Evolutionary conservation across 2,113 vertebrate species (phyloP).

Genomic region (Carassius carassius): DNA sequence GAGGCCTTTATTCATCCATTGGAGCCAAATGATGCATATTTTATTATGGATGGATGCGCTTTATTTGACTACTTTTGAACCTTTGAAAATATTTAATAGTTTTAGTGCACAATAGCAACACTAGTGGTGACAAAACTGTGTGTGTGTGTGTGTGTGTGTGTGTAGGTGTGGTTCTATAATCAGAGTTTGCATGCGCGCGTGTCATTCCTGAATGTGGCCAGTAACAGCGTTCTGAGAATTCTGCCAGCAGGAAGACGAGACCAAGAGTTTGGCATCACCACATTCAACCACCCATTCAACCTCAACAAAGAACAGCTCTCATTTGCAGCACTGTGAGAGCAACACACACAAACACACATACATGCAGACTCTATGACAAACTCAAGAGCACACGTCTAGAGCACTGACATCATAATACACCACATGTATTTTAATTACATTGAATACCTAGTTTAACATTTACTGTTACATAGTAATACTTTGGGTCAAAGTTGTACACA

Average conservation of each 20-base stretch:
- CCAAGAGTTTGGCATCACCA: slow-evolving; percentile 85
- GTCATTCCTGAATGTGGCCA: slow-evolving; percentile 90
- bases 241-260: slow-evolving; percentile 79
- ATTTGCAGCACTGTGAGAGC: slow-evolving; percentile 85
- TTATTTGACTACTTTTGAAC: too few relatives aligned
- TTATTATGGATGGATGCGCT: too few relatives aligned
- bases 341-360: slow-evolving; percentile 52
- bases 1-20: too few relatives aligned
- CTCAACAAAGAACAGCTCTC: slow-evolving; percentile 95
- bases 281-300: slow-evolving; percentile 93
- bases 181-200: slow-evolving; percentile 88
- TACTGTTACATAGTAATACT: too few relatives aligned
- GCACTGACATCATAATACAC: too few relatives aligned
- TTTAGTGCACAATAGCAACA: neutral
- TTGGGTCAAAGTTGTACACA: too few relatives aligned
- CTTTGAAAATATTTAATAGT: too few relatives aligned
- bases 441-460: too few relatives aligned
- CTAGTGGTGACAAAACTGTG: neutral
- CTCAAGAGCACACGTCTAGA: too few relatives aligned
- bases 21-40: too few relatives aligned
- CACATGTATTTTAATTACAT: too few relatives aligned
- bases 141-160: neutral
- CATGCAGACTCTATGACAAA: too few relatives aligned
- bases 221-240: slow-evolving; percentile 90
- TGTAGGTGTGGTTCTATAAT: slow-evolving; percentile 98